Evolutionary conservation across 1,140 invertebrate species (phyloP), one percentile per base, ranked within the genome.

Genomic region (Solen grandis): DNA sequence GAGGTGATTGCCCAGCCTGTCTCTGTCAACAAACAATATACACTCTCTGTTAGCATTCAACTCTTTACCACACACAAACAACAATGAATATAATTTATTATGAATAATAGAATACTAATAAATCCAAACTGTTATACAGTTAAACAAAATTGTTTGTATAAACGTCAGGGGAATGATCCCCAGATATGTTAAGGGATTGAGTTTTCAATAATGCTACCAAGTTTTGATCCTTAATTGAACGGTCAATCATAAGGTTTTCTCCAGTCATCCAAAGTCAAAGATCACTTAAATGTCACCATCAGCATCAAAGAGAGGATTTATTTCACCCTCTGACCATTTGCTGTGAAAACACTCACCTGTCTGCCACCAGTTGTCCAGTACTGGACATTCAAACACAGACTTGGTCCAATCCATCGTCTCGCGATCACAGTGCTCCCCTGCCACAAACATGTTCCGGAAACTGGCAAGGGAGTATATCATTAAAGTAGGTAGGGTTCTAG

Each of bases 361-460:
- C 92, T 99, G 97, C 97, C 97, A 99, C 97, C 97, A 99, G 89
- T 99, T 96, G 91, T 99, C 98, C 25, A 98, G 88, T 10, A 98
- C 94, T 0, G 97, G 97, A 1, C 96, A 96, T 59, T 95, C 94
- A 86, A 98, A 96, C 13, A 94, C 93, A 69, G 94, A 94, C 90
- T 96, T 95, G 0, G 96, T 95, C 97, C 97, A 99, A 5, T 92
- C 85, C 93, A 97, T 96, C 0, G 97, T 97, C 88, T 97, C 97
- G 74, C 96, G 95, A 89, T 99, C 97, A 90, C 97, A 97, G 88
- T 98, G 97, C 91, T 99, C 97, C 0, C 97, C 97, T 77, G 97
- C 97, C 5, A 98, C 95, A 90, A 97, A 98, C 68, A 98, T 94
- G 10, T 94, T 94, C 76, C 95, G 95, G 82, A 98, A 93, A 19